A percentile compares a stretch with the other conserved stretches of the same genome.
These are phyloP conservation scores for Heliconius charithonia DNA, from an alignment of 2,888 invertebrate species.

Conservation along the genomic window DNA sequence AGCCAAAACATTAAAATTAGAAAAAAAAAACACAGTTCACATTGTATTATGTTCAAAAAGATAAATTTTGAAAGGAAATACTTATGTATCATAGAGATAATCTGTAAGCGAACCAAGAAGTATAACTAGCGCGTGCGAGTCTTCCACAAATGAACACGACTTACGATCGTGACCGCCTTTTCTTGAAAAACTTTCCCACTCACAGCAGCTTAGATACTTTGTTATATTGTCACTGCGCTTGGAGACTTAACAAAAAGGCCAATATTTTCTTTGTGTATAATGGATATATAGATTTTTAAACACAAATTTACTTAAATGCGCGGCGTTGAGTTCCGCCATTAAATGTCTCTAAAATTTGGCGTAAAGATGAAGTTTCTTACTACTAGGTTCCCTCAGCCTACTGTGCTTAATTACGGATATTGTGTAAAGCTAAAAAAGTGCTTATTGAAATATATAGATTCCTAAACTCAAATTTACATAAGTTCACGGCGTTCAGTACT, in stretches of 20 bases:
- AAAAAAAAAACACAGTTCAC: background rate
- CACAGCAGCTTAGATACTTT: slow-evolving; percentile 22
- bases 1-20: background rate
- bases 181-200: slow-evolving; percentile 40
- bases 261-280: background rate
- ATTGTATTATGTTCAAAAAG: background rate
- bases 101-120: slow-evolving; percentile 22
- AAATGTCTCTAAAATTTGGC: too few relatives aligned
- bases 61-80: slow-evolving; percentile 14
- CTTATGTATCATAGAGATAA: slow-evolving; percentile 18
- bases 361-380: too few relatives aligned
- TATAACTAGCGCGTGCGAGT: slow-evolving; percentile 50
- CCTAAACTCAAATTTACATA: background rate
- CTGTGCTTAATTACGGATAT: too few relatives aligned
- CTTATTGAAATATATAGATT: too few relatives aligned
- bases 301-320: background rate
- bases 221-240: slow-evolving; percentile 8
- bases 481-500: too few relatives aligned
- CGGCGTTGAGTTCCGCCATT: too few relatives aligned
- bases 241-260: background rate
- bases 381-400: too few relatives aligned
- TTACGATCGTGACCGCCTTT: slow-evolving; percentile 47
- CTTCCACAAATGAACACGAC: slow-evolving; percentile 44
- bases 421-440: too few relatives aligned
- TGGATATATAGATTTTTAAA: background rate